These are phyloP conservation scores for Boloria euphrosyne DNA, from an alignment of 2,888 invertebrate species.

Conservation along the genomic window DNA sequence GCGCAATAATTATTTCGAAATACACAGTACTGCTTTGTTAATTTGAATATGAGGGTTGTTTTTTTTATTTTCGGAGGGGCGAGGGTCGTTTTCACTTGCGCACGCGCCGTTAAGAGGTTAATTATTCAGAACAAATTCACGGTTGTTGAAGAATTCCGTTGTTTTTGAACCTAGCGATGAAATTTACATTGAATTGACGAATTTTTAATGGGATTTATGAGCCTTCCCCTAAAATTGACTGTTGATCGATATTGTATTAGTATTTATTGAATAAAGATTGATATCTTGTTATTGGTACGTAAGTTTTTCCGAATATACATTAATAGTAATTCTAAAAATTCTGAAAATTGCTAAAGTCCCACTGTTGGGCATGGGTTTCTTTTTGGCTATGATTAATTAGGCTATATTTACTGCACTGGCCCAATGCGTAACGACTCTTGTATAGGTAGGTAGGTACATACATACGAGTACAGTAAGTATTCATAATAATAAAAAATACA, in stretches of 20 bases:
- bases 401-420: too few species aligned
- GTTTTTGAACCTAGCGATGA: conserved; percentile 51
- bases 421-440: too few species aligned
- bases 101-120: conserved; percentile 76
- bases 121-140: conserved; percentile 80
- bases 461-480: too few species aligned
- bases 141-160: conserved; percentile 65
- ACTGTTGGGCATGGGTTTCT: too few species aligned
- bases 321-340: too few species aligned
- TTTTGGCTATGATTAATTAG: too few species aligned
- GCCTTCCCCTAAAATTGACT: conserved; percentile 16
- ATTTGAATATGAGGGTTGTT: conserved; percentile 75
- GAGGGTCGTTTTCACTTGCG: conserved; percentile 64
- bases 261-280: conserved; percentile 14
- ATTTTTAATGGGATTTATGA: conserved; percentile 26
- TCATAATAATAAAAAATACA: too few species aligned
- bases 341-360: too few species aligned
- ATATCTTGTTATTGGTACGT: too few species aligned
- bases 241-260: conserved; percentile 24
- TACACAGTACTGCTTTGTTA: conserved; percentile 79
- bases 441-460: too few species aligned
- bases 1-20: conserved; percentile 73
- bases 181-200: conserved; percentile 48
- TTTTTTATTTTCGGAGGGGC: conserved; percentile 49
- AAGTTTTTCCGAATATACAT: too few species aligned